Evolutionary conservation across 30 jellyfish, hydroid and myxozoan genomes (phyloP).

Genomic region (Turritopsis rubra): DNA sequence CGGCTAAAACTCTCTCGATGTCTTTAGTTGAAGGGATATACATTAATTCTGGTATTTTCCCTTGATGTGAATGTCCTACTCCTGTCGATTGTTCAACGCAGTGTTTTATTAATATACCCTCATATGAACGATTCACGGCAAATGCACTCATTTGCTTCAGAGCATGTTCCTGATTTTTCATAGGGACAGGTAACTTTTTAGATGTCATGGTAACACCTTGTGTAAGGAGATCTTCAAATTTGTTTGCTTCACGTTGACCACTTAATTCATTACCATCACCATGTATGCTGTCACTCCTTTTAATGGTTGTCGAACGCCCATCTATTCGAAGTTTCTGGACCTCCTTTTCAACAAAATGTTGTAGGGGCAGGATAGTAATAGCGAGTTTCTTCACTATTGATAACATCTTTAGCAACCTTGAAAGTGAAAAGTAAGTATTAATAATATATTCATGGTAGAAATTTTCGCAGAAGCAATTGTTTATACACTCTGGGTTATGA

Average conservation of each 20-base stretch:
- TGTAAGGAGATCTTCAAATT: background rate
- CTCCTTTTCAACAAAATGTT: background rate
- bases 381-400: background rate
- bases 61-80: background rate
- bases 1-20: background rate
- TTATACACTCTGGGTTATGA: no score
- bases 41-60: background rate
- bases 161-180: background rate
- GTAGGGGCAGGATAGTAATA: background rate
- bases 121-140: background rate
- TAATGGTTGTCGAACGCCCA: background rate
- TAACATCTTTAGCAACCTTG: background rate
- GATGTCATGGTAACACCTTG: background rate
- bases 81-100: background rate
- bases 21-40: background rate
- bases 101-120: background rate
- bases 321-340: background rate
- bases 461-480: no score
- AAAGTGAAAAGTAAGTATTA: no score
- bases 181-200: background rate
- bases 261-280: background rate
- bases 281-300: background rate
- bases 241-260: background rate
- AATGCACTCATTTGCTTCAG: background rate
- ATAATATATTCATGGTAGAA: no score